Evolutionary conservation across 2,888 invertebrate species (phyloP).

Genomic region (Meganola albula): DNA sequence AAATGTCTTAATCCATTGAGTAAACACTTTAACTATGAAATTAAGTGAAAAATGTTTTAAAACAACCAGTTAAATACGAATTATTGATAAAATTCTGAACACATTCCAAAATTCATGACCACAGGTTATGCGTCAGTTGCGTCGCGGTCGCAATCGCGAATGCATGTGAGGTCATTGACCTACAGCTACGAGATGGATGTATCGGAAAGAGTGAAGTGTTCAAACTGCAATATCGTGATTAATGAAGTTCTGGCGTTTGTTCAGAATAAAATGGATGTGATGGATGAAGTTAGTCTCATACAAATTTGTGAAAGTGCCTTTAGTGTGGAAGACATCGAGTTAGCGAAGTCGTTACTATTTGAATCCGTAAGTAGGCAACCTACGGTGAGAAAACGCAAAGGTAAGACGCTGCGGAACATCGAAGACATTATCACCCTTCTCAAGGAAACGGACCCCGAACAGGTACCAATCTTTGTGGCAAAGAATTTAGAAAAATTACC

Average conservation of each 20-base stretch:
- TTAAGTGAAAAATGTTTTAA: no score
- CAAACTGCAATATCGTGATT: slow-evolving; percentile 1
- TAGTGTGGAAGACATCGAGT: slow-evolving; percentile 4
- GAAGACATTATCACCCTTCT: slow-evolving; percentile 1
- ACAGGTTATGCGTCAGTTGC: neutral
- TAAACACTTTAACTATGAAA: no score
- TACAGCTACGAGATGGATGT: neutral
- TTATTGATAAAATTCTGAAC: no score
- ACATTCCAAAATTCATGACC: no score
- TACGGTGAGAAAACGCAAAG: slow-evolving; percentile 8
- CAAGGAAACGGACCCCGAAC: neutral
- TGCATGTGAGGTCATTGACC: neutral
- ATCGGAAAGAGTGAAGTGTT: slow-evolving; percentile 1
- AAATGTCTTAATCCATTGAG: no score
- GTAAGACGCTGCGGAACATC: slow-evolving; percentile 5
- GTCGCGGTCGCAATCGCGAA: neutral
- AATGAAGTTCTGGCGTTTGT: slow-evolving; percentile 1
- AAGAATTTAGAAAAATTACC: slow-evolving; percentile 1
- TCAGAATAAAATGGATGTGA: slow-evolving; percentile 1
- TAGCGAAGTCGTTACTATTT: slow-evolving; percentile 7
- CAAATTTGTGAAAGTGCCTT: slow-evolving; percentile 11
- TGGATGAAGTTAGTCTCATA: slow-evolving; percentile 3
- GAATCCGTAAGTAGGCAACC: slow-evolving; percentile 4
- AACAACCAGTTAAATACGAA: no score
- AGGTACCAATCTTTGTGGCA: neutral